Conservation (phyloP, 1,140 invertebrate genomes). For the Saccostrea echinata region DNA sequence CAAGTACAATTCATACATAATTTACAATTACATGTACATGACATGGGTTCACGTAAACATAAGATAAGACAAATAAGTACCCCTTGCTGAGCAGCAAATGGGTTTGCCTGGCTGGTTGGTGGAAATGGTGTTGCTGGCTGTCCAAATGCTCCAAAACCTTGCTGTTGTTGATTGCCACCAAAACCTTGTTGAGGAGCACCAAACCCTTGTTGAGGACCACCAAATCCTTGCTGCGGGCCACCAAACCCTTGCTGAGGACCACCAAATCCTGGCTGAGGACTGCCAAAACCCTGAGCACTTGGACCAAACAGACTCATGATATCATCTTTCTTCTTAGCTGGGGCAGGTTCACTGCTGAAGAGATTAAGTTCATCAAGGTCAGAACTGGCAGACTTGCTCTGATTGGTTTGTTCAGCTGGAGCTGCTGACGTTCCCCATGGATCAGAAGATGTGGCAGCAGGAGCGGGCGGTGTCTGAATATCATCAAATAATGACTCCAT, state of each 20-base stretch:
- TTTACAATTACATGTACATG: neutral
- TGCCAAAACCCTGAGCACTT: constrained; percentile 42
- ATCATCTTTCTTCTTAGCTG: constrained; percentile 52
- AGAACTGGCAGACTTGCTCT: constrained; percentile 39
- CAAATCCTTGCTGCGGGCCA: constrained; percentile 7
- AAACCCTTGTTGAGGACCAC: constrained; percentile 20
- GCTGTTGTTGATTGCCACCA: constrained; percentile 22
- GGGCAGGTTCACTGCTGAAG: constrained; percentile 52
- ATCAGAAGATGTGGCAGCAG: constrained; percentile 40
- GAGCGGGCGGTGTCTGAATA: constrained; percentile 46
- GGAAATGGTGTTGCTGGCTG: constrained; percentile 52
- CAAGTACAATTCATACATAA: neutral
- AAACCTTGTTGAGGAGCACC: constrained; percentile 36
- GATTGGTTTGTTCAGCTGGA: constrained; percentile 45
- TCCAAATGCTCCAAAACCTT: constrained; percentile 42
- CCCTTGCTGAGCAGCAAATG: constrained; percentile 32
- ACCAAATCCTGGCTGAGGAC: constrained; percentile 42
- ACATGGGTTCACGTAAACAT: neutral
- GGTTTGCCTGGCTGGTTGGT: constrained; percentile 12
- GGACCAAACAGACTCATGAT: constrained; percentile 56
- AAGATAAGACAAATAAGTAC: constrained; percentile 4
- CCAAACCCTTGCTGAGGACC: constrained; percentile 32
- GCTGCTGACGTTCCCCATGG: constrained; percentile 46
- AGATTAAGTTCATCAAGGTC: constrained; percentile 61
- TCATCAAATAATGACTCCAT: constrained; percentile 65